phyloP scores from a whole-genome alignment of 2,888 invertebrate genomes.

The Limnephilus rhombicus region DNA sequence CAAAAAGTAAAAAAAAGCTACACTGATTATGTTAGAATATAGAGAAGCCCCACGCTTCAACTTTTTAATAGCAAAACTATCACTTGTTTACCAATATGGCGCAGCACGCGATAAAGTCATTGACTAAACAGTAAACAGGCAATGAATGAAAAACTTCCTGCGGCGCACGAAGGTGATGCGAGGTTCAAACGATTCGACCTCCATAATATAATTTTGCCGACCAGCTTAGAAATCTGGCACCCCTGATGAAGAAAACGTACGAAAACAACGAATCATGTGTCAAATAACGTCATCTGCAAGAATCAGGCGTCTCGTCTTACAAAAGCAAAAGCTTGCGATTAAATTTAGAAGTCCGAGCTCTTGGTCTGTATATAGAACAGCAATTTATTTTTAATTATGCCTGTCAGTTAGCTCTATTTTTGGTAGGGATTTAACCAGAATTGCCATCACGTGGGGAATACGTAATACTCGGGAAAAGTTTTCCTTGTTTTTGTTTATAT shows the following conservation, averaged over 20 bases:
- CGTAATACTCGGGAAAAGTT: not conserved
- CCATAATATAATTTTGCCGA: not conserved
- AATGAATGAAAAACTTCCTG: not conserved
- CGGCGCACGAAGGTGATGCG: not conserved
- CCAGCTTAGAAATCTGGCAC: not conserved
- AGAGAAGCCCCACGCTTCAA: too few species aligned
- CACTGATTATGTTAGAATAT: too few species aligned
- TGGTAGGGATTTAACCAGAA: not conserved
- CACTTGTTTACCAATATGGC: too few species aligned
- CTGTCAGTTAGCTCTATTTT: conserved; percentile 38
- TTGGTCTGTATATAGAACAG: conserved; percentile 15
- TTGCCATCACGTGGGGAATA: not conserved
- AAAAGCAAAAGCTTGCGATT: conserved; percentile 34
- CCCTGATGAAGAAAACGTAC: not conserved
- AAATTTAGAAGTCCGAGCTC: conserved; percentile 24
- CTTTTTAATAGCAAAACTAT: not conserved
- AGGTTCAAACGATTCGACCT: not conserved
- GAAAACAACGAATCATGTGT: conserved; percentile 39
- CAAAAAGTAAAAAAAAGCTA: too few species aligned
- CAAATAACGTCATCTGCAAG: conserved; percentile 24
- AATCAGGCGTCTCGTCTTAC: conserved; percentile 20
- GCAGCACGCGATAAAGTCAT: not conserved
- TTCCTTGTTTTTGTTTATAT: not conserved
- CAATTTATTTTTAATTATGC: conserved; percentile 36
- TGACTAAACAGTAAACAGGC: not conserved